These are phyloP conservation scores for Phocides pigmalion DNA, from an alignment of 1,140 invertebrate genomes.

Conservation along the genomic window DNA sequence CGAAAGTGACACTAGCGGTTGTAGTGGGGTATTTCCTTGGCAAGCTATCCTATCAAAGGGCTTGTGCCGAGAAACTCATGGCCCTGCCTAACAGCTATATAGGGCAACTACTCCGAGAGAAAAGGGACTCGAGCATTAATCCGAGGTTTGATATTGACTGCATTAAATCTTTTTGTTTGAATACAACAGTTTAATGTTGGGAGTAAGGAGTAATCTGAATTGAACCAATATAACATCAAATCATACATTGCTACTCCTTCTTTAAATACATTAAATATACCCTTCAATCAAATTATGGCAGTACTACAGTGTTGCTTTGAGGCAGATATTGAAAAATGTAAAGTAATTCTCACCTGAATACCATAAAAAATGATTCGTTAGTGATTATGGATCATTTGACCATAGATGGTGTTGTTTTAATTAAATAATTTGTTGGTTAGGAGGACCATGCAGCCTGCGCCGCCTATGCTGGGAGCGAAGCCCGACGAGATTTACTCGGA, in stretches of 20 bases:
- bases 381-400: no score
- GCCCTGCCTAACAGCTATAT: conserved; percentile 85
- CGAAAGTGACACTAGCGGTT: conserved; percentile 86
- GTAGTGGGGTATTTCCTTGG: conserved; percentile 90
- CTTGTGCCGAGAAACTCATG: conserved; percentile 91
- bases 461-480: conserved; percentile 63
- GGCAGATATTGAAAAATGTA: no score
- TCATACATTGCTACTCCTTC: no score
- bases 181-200: no score
- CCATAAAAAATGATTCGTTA: no score
- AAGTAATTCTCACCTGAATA: no score
- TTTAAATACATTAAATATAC: no score
- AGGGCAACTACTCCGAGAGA: conserved; percentile 85
- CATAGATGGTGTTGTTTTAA: no score
- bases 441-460: conserved; percentile 16
- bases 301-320: no score
- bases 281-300: no score
- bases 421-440: not conserved
- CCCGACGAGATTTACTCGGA: conserved; percentile 71
- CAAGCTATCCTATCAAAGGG: conserved; percentile 89
- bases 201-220: no score
- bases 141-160: conserved; percentile 41
- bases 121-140: conserved; percentile 58
- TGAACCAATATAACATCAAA: no score
- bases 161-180: not conserved